A percentile compares a stretch with the other conserved stretches of the same genome.
Evolutionary conservation across 2,113 vertebrate genomes (phyloP).

Genomic region (Xerus inauris): DNA sequence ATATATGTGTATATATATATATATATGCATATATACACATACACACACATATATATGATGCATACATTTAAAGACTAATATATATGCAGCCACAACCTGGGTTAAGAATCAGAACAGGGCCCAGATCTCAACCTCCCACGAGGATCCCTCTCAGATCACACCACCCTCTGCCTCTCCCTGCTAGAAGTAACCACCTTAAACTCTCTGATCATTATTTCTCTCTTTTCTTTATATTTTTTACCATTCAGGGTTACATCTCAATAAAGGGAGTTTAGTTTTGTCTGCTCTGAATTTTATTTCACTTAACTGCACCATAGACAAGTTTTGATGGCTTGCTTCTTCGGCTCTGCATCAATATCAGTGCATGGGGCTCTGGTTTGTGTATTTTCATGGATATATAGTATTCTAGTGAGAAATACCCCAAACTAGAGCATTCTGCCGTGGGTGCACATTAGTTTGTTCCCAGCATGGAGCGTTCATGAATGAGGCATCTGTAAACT

Average conservation of each 20-base stretch:
- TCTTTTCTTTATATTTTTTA: not conserved
- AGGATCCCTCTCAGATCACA: not conserved
- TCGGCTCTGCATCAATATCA: not conserved
- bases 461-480: not conserved
- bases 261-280: not conserved
- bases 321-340: not conserved
- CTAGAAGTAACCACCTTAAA: not conserved
- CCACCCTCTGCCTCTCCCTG: not conserved
- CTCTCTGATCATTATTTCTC: not conserved
- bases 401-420: not conserved
- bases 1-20: too few species aligned
- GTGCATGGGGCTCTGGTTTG: rapidly evolving
- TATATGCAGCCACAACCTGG: too few species aligned
- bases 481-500: not conserved
- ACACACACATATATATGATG: not conserved
- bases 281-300: not conserved
- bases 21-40: not conserved
- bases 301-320: not conserved
- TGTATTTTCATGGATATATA: rapidly evolving
- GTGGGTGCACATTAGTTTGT: not conserved
- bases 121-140: not conserved
- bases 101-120: not conserved
- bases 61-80: not conserved
- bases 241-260: not conserved
- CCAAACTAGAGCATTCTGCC: rapidly evolving